Evolutionary conservation across 30 jellyfish, hydroid and myxozoan genomes (phyloP).

Genomic region (Nemopilema nomurai): DNA sequence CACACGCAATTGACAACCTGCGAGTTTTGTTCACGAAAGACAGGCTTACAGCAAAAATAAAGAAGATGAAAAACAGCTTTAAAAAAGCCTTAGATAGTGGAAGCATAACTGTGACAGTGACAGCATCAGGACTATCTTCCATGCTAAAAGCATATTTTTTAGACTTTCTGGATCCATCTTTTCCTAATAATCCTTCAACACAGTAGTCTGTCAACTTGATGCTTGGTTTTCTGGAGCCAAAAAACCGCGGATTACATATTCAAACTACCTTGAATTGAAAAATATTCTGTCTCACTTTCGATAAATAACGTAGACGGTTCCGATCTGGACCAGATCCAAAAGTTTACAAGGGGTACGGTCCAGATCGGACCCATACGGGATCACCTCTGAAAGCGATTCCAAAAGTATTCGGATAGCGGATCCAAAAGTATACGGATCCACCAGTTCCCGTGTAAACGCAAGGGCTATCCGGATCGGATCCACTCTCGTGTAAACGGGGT

Average conservation of each 20-base stretch:
- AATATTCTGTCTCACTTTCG: not conserved
- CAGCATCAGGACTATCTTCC: not conserved
- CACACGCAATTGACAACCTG: too few relatives aligned
- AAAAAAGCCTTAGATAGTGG: too few relatives aligned
- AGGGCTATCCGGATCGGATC: not conserved
- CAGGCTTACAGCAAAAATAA: too few relatives aligned
- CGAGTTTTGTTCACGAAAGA: too few relatives aligned
- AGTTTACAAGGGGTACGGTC: not conserved
- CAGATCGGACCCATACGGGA: not conserved
- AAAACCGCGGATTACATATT: not conserved
- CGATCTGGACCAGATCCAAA: not conserved
- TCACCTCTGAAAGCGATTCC: not conserved
- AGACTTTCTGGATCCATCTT: slow-evolving; percentile 5
- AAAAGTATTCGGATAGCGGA: not conserved
- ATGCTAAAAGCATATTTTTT: slow-evolving; percentile 10
- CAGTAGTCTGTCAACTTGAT: not conserved
- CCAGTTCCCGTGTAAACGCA: not conserved
- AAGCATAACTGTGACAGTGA: too few relatives aligned
- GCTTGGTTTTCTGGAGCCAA: not conserved
- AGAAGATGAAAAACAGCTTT: too few relatives aligned
- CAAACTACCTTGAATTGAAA: not conserved
- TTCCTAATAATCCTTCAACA: not conserved
- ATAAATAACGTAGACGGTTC: not conserved
- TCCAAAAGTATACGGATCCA: not conserved
- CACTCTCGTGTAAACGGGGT: not conserved